Percentiles rank a stretch among this genome's conserved stretches.
These are phyloP conservation scores for Pentalonia nigronervosa DNA, from an alignment of 1,140 invertebrate genomes.

Conservation along the genomic window DNA sequence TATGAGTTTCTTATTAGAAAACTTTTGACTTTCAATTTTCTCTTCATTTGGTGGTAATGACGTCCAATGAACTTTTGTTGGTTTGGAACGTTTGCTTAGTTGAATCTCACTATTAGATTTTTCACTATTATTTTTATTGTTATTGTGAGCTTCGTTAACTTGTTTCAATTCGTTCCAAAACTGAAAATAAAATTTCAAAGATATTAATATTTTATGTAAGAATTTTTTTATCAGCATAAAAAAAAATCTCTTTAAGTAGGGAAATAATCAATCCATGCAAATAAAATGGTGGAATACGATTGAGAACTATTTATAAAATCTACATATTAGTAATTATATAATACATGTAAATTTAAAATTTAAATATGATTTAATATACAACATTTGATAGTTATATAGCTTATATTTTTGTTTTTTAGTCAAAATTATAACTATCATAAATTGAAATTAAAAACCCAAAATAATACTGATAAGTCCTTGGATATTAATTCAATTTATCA, in stretches of 20 bases:
- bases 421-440: not conserved
- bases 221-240: not conserved
- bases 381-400: not conserved
- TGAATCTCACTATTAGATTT: constrained; percentile 60
- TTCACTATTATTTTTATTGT: constrained; percentile 58
- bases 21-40: constrained; percentile 16
- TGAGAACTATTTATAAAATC: not conserved
- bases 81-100: constrained; percentile 57
- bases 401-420: not conserved
- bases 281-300: constrained; percentile 33
- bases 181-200: constrained; percentile 63
- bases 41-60: constrained; percentile 55
- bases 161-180: constrained; percentile 74
- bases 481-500: not conserved
- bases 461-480: not conserved
- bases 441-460: not conserved
- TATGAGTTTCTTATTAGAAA: not conserved
- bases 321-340: not conserved
- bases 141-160: constrained; percentile 61
- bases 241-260: not conserved
- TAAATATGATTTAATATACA: not conserved
- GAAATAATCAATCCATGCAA: constrained; percentile 51
- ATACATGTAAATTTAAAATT: not conserved
- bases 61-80: constrained; percentile 51
- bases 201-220: not conserved